Evolutionary conservation across 2,113 vertebrate genomes (phyloP).

Genomic region (Forbesichthys papilliferus): DNA sequence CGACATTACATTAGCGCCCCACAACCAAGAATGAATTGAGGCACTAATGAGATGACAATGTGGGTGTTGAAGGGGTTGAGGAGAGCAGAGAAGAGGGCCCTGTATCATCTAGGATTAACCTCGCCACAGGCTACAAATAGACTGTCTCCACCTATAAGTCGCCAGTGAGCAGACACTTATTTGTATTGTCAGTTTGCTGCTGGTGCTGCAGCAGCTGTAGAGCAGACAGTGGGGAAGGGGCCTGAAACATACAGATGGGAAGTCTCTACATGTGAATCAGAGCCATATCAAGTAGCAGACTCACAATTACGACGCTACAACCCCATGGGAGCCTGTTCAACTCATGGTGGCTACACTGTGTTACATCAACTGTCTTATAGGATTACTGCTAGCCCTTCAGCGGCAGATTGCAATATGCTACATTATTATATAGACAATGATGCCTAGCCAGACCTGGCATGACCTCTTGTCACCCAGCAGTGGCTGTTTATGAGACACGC

Average conservation of each 20-base stretch:
- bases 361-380: too few relatives aligned
- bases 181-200: slow-evolving; percentile 71
- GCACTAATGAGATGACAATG: slow-evolving; percentile 53
- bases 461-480: too few relatives aligned
- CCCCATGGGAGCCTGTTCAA: too few relatives aligned
- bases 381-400: too few relatives aligned
- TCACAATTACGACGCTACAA: too few relatives aligned
- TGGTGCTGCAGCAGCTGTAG: slow-evolving; percentile 42
- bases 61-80: slow-evolving; percentile 56
- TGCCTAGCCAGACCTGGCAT: too few relatives aligned
- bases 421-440: too few relatives aligned
- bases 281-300: too few relatives aligned
- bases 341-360: too few relatives aligned
- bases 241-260: slow-evolving; percentile 24
- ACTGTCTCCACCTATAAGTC: slow-evolving; percentile 73
- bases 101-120: slow-evolving; percentile 77
- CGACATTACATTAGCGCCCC: slow-evolving; percentile 13
- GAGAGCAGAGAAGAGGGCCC: slow-evolving; percentile 47
- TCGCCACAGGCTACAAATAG: slow-evolving; percentile 73
- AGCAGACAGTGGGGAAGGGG: slow-evolving; percentile 58
- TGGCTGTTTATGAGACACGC: too few relatives aligned
- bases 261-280: slow-evolving; percentile 34
- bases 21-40: slow-evolving; percentile 33
- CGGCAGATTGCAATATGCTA: too few relatives aligned
- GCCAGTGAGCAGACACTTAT: slow-evolving; percentile 64